Conservation (phyloP, 2,797 vertebrate species). For the Pteropus rufus region DNA sequence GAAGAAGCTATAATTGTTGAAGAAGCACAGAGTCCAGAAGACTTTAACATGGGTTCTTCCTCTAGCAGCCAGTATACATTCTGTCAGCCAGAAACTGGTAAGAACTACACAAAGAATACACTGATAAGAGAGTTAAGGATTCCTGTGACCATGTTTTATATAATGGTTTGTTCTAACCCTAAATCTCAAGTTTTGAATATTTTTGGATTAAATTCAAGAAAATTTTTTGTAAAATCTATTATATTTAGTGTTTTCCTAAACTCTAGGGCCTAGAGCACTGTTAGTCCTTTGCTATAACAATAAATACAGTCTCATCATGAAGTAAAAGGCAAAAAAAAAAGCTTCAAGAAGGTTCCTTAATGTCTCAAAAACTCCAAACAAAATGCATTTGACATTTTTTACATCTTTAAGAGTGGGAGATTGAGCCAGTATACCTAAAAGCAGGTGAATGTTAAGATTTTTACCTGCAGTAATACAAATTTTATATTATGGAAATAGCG, state of each 20-base stretch:
- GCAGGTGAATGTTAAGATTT: neutral
- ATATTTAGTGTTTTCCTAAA: neutral
- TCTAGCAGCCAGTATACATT: conserved; percentile 97
- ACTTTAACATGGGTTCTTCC: conserved; percentile 92
- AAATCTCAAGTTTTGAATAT: neutral
- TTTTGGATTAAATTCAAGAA: neutral
- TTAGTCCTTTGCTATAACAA: neutral
- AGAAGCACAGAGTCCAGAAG: conserved; percentile 77
- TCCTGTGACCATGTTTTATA: neutral
- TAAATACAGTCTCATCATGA: neutral
- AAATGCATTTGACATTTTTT: neutral
- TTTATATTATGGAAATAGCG: conserved; percentile 10
- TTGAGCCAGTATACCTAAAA: neutral
- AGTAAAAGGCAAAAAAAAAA: neutral
- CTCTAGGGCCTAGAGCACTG: neutral
- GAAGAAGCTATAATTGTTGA: conserved; percentile 78
- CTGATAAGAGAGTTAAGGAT: neutral
- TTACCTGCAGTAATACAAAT: neutral
- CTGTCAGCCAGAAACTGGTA: conserved; percentile 89
- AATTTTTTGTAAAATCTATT: neutral
- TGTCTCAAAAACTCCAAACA: neutral
- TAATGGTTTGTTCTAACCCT: neutral
- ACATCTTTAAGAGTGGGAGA: neutral
- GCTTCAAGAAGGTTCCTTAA: neutral
- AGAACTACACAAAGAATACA: conserved; percentile 37